phyloP scores from a whole-genome alignment of 2,888 invertebrate genomes.

The Heliconius ethilla region DNA sequence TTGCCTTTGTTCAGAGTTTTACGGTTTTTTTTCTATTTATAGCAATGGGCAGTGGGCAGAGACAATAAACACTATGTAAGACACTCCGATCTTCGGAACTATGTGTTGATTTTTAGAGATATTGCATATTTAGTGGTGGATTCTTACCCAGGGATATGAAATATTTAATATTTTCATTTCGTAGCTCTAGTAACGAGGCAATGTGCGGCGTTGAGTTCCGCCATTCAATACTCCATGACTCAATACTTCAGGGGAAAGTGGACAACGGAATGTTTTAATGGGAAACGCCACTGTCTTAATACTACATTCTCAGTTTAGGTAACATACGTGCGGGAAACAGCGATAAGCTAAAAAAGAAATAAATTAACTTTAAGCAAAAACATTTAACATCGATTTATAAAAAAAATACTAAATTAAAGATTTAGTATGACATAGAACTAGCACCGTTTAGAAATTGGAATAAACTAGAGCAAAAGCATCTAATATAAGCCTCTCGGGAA shows the following conservation, averaged over 20 bases:
- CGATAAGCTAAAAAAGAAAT: too few species aligned
- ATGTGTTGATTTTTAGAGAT: too few species aligned
- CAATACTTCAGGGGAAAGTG: too few species aligned
- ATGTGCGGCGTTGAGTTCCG: neutral
- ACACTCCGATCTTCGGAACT: neutral
- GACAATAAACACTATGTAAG: neutral
- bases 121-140: neutral
- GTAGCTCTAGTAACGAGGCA: neutral
- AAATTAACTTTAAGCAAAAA: neutral
- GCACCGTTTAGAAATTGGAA: constrained; percentile 16
- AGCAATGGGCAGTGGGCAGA: neutral
- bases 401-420: neutral
- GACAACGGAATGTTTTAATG: too few species aligned
- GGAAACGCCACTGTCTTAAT: too few species aligned
- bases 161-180: neutral
- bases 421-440: neutral
- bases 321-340: too few species aligned
- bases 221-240: too few species aligned
- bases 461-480: constrained; percentile 16
- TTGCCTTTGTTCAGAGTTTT: neutral
- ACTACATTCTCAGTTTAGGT: too few species aligned
- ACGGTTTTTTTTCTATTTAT: neutral
- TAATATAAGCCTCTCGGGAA: constrained; percentile 15
- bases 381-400: neutral
- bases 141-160: neutral